phyloP scores from a whole-genome alignment of 1,140 invertebrate genomes.

The Ladona fulva region DNA sequence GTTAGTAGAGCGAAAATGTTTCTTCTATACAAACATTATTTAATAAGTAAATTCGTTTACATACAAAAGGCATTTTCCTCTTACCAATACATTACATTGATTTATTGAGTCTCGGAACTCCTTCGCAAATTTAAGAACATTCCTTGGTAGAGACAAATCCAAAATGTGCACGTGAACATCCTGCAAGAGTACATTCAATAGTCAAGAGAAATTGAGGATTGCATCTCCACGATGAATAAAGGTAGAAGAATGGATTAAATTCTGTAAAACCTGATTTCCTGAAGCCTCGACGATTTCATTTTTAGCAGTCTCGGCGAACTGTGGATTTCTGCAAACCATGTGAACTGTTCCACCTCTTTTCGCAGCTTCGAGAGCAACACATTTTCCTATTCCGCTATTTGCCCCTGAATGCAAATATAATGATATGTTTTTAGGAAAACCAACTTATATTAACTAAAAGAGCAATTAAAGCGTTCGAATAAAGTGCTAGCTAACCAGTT shows the following conservation, averaged over 20 bases:
- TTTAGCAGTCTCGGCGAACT: constrained; percentile 26
- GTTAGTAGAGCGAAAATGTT: not conserved
- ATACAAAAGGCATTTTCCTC: not conserved
- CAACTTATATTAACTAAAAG: not conserved
- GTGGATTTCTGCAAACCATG: constrained; percentile 39
- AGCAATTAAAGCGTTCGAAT: not conserved
- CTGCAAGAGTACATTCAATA: constrained; percentile 25
- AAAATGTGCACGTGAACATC: constrained; percentile 39
- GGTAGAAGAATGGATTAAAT: not conserved
- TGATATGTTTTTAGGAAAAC: not conserved
- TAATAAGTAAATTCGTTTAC: not conserved
- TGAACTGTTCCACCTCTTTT: constrained; percentile 39
- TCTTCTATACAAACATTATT: not conserved
- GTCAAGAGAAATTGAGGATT: not conserved
- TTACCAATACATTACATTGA: constrained; percentile 36
- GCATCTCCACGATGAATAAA: not conserved
- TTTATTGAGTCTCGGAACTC: constrained; percentile 33
- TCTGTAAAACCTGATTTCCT: constrained; percentile 31
- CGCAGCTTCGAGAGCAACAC: constrained; percentile 30
- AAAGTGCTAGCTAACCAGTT: constrained; percentile 29
- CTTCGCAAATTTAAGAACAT: constrained; percentile 36
- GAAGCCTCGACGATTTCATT: constrained; percentile 32
- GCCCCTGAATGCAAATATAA: constrained; percentile 27
- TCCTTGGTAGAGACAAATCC: constrained; percentile 37
- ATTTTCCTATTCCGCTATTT: constrained; percentile 40